Conservation (phyloP, 2,797 vertebrate genomes). For the Zenarchopterus dispar region DNA sequence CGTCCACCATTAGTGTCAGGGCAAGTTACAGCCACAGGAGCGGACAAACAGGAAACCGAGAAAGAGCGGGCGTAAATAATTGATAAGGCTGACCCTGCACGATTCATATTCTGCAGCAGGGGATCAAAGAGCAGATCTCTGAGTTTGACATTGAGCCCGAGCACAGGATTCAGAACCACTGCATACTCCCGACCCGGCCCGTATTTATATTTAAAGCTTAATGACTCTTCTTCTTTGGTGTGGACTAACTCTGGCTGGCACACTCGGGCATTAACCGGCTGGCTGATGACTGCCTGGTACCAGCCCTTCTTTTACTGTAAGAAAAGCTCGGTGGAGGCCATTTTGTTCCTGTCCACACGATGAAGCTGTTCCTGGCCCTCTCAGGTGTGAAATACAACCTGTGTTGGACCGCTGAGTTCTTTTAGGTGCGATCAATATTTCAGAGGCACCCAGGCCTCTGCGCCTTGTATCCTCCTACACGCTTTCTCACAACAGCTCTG, state of each 20-base stretch:
- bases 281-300: slow-evolving; percentile 68
- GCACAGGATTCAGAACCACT: slow-evolving; percentile 76
- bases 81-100: slow-evolving; percentile 77
- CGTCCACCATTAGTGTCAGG: slow-evolving; percentile 78
- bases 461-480: slow-evolving; percentile 45
- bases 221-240: slow-evolving; percentile 40
- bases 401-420: slow-evolving; percentile 67
- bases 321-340: slow-evolving; percentile 61
- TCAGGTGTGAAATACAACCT: slow-evolving; percentile 72
- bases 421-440: slow-evolving; percentile 80
- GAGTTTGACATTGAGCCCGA: slow-evolving; percentile 76
- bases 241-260: slow-evolving; percentile 59
- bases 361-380: slow-evolving; percentile 59
- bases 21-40: slow-evolving; percentile 75
- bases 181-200: slow-evolving; percentile 49
- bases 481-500: slow-evolving; percentile 54
- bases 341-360: slow-evolving; percentile 73
- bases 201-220: slow-evolving; percentile 72
- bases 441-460: slow-evolving; percentile 51
- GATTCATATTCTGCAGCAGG: slow-evolving; percentile 76
- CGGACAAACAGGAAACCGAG: slow-evolving; percentile 79
- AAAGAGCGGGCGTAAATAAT: slow-evolving; percentile 80
- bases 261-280: slow-evolving; percentile 65
- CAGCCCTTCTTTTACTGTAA: slow-evolving; percentile 55
- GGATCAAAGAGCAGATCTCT: slow-evolving; percentile 71